Base-by-base conservation (phyloP, 1,140 invertebrate genomes). In the Cydia strobilella region DNA sequence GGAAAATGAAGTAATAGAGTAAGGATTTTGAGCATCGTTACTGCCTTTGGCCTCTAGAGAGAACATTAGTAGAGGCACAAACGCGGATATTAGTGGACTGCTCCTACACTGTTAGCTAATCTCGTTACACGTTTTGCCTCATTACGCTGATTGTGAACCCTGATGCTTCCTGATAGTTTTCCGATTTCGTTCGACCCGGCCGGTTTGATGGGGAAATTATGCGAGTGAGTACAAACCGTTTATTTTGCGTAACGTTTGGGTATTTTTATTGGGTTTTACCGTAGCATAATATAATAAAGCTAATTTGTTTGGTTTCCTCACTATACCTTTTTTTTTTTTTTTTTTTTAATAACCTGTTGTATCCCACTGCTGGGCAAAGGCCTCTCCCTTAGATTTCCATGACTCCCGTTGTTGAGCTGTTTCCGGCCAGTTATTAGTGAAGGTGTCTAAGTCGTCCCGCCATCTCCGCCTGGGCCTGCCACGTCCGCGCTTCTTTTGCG, bases 101-200 rank as follows among this genome's bases (percentile, higher is more conserved):
- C 25, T 69, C 31, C 65, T 20, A 69, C 65, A 69, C 31, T 69
- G 31, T 69, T 69, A 69, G 65, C 65, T 69, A 69, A 69, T 69
- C 65, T 69, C 35, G 65, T 69, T 69, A 69, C 65, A 35, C 65
- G 65, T 69, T 69, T 42, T 69, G 35, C 65, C 31, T 69, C 65
- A 69, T 69, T 69, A 69, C 65, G 25, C 31, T 69, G 65, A 69
- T 69, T 69, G 65, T 69, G 27, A 59, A 65, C 63, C 63, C 65
- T 66, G n/a, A n/a, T n/a, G 27, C 65, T 20, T 69, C 65, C 65
- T 39, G 65, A 69, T 69, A 69, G 65, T 69, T 69, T 69, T 69
- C 65, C 65, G 65, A 69, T 69, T 69, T 35, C 23, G 31, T 69
- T 39, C 31, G 31, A 35, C 27, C 27, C 65, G 65, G 65, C 27